Evolutionary conservation across 2,797 vertebrate species (phyloP).

Genomic region (Amblyraja radiata): DNA sequence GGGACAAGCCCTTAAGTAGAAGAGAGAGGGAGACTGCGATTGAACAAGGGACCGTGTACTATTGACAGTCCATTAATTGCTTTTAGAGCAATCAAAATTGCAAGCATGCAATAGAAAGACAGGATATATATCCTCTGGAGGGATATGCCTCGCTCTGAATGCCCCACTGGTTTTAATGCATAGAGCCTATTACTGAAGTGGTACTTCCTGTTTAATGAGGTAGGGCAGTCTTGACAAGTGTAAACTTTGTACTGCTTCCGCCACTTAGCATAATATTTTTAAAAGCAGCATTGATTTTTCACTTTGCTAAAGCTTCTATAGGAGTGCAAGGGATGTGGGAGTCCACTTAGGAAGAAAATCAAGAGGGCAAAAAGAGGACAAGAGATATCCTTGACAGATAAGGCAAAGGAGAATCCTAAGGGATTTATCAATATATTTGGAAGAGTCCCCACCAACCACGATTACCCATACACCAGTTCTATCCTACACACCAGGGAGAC

Average conservation of each 20-base stretch:
- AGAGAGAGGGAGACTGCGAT: background rate
- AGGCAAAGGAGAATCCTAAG: too few relatives aligned
- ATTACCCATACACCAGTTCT: too few relatives aligned
- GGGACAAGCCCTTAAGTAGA: background rate
- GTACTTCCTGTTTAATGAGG: background rate
- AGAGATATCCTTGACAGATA: too few relatives aligned
- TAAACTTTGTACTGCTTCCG: background rate
- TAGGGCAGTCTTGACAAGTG: background rate
- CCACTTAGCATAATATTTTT: background rate
- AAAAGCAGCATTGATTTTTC: background rate
- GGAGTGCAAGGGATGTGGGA: too few relatives aligned
- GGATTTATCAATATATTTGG: too few relatives aligned
- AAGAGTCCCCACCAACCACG: too few relatives aligned
- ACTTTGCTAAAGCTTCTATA: background rate
- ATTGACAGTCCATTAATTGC: conserved; percentile 18
- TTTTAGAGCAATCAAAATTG: background rate
- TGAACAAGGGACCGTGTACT: background rate
- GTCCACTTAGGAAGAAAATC: too few relatives aligned
- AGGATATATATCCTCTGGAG: background rate
- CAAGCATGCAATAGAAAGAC: conserved; percentile 10
- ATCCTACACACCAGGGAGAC: too few relatives aligned
- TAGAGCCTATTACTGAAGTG: conserved; percentile 18
- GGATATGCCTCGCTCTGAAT: background rate
- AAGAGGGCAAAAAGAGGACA: too few relatives aligned
- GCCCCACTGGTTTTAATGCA: background rate